A percentile compares a stretch with the other conserved stretches of the same genome.
Conservation (phyloP, 2,113 vertebrate species). For the Protobothrops mucrosquamatus region DNA sequence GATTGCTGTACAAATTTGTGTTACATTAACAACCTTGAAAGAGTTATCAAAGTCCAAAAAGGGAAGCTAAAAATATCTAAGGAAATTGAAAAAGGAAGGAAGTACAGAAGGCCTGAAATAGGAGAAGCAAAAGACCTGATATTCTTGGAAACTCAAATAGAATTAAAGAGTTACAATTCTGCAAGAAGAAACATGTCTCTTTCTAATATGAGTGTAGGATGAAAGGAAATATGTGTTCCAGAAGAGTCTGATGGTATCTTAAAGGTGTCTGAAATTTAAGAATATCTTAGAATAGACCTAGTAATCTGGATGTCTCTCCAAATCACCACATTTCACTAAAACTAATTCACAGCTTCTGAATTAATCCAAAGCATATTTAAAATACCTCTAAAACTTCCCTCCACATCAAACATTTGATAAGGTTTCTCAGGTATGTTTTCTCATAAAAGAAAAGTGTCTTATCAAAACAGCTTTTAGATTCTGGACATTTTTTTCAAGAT, state of each 20-base stretch:
- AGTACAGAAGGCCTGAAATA: not conserved
- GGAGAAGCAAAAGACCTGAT: not conserved
- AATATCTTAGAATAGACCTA: not conserved
- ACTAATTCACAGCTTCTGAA: not conserved
- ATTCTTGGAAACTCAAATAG: not conserved
- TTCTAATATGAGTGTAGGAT: not conserved
- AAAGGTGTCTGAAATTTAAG: not conserved
- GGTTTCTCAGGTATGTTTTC: not conserved
- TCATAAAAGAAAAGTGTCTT: constrained; percentile 7
- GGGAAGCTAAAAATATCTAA: not conserved
- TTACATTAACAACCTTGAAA: not conserved
- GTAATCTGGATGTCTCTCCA: not conserved
- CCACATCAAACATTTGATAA: not conserved
- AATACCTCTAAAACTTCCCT: not conserved
- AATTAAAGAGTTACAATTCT: not conserved
- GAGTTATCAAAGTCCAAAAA: not conserved
- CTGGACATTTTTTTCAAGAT: constrained; percentile 44
- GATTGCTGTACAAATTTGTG: not conserved
- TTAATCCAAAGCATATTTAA: not conserved
- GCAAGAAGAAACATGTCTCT: not conserved
- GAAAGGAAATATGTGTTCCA: not conserved
- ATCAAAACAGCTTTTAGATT: constrained; percentile 54
- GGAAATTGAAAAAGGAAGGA: not conserved
- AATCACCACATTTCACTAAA: not conserved
- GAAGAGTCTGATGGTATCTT: too few species aligned